Evolutionary conservation across 2,113 vertebrate genomes (phyloP).

Genomic region (Erinaceus europaeus): DNA sequence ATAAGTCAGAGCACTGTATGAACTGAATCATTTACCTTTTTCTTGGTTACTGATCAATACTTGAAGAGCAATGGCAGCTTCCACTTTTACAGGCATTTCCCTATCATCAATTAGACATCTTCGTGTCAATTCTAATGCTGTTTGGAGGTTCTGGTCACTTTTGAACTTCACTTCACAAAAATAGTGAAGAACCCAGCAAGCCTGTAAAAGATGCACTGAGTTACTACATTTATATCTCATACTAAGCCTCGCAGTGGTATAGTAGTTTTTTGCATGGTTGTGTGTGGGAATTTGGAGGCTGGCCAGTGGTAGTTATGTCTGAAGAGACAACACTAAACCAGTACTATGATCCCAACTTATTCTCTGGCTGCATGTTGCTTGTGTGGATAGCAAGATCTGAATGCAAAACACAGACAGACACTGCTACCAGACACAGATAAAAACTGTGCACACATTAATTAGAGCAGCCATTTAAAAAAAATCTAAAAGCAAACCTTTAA

Average conservation of each 20-base stretch:
- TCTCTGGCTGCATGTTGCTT: slow-evolving; percentile 79
- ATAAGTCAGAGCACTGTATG: too few relatives aligned
- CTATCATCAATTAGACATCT: slow-evolving; percentile 97
- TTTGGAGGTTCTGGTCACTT: slow-evolving; percentile 97
- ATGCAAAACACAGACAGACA: slow-evolving; percentile 81
- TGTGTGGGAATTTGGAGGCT: slow-evolving; percentile 85
- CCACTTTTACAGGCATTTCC: slow-evolving; percentile 99
- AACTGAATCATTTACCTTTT: slow-evolving; percentile 93
- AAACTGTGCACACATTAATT: slow-evolving; percentile 80
- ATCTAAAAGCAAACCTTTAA: neutral
- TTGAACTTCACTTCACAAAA: slow-evolving; percentile 99
- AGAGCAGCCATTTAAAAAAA: slow-evolving; percentile 73
- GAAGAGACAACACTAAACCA: slow-evolving; percentile 82
- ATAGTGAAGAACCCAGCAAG: slow-evolving; percentile 99
- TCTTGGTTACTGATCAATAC: slow-evolving; percentile 99
- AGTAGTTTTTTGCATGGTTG: neutral
- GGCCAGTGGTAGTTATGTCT: slow-evolving; percentile 78
- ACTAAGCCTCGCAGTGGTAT: neutral
- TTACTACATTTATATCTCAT: neutral
- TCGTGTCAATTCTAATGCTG: slow-evolving; percentile 93
- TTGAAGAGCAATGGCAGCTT: slow-evolving; percentile 97
- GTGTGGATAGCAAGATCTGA: slow-evolving; percentile 79
- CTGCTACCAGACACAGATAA: slow-evolving; percentile 83
- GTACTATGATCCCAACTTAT: slow-evolving; percentile 86
- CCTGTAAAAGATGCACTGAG: slow-evolving; percentile 79